Base-by-base conservation (phyloP, 2,888 invertebrate species). In the Leptinotarsa juncta region DNA sequence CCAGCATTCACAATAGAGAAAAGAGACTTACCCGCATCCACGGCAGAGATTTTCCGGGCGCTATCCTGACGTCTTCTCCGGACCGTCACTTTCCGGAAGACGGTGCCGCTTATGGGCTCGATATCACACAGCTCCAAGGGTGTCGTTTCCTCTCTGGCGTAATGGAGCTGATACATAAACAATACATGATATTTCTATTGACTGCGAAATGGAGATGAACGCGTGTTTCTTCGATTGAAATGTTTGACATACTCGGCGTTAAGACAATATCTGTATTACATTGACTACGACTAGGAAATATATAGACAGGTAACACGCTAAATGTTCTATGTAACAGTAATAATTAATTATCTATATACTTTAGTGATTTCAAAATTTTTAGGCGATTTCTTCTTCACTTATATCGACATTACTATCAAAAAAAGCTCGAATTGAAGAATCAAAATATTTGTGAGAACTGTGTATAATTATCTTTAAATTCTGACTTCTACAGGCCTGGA, bases 1-100 rank as follows among this genome's bases (percentile, higher is more conserved):
- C 57, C 66, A 49, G 50, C 70, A 70, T 60, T 26, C 60, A 50
- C 57, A 51, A 70, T 18, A 68, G 14, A 65, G 26, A 69, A 53
- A 62, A 57, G 49, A 26, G 80, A 82, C 84, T 87, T 81, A 88
- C 88, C 89, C 73, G 85, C 84, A 81, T 89, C 88, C 70, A 87
- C 84, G 3, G 88, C 85, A 4, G 85, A 82, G 80, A 87, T 83
- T 82, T 88, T 88, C 79, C 85, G 83, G 85, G 87, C 85, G 84
- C 87, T 81, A 78, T 87, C 86, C 80, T 88, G 87, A 84, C 90
- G 87, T 80, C 92, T 88, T 83, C 92, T 89, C 82, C 91, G 89
- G 50, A 93, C 91, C 75, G 92, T 91, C 73, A 93, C 92, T 86
- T 92, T 91, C 80, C 90, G 89, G 82, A 93, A 93, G 14, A 92